Evolutionary conservation across 2,113 vertebrate species (phyloP).

Genomic region (Miniopterus natalensis): DNA sequence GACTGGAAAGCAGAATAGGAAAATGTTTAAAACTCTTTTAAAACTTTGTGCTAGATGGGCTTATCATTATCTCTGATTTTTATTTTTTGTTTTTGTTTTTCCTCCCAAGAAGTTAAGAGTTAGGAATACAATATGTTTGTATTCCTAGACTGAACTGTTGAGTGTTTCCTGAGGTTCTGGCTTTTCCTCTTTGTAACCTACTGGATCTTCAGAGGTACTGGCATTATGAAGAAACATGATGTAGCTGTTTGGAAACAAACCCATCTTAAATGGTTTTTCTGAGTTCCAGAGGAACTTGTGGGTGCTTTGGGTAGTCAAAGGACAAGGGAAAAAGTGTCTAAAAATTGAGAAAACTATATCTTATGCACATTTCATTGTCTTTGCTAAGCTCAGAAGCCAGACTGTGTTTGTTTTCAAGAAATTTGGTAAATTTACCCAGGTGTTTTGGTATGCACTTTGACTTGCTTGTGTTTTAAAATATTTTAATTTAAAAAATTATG

Average conservation of each 20-base stretch:
- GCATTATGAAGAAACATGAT: conserved; percentile 1
- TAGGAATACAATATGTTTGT: not conserved
- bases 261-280: not conserved
- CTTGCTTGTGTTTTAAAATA: conserved; percentile 40
- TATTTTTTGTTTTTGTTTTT: not conserved
- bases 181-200: not conserved
- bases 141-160: not conserved
- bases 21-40: not conserved
- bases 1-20: conserved; percentile 3
- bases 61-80: not conserved
- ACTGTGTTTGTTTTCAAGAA: not conserved
- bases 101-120: not conserved
- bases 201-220: not conserved
- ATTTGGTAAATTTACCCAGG: not conserved
- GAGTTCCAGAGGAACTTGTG: not conserved
- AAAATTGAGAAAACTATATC: not conserved
- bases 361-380: not conserved
- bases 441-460: not conserved
- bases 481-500: not conserved
- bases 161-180: conserved; percentile 21
- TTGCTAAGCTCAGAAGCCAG: not conserved
- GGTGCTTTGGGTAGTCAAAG: not conserved
- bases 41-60: not conserved
- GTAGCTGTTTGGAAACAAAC: conserved; percentile 54
- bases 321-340: not conserved